These are phyloP conservation scores for Rotaria sp. DNA, from an alignment of 2,888 invertebrate species.

Conservation along the genomic window DNA sequence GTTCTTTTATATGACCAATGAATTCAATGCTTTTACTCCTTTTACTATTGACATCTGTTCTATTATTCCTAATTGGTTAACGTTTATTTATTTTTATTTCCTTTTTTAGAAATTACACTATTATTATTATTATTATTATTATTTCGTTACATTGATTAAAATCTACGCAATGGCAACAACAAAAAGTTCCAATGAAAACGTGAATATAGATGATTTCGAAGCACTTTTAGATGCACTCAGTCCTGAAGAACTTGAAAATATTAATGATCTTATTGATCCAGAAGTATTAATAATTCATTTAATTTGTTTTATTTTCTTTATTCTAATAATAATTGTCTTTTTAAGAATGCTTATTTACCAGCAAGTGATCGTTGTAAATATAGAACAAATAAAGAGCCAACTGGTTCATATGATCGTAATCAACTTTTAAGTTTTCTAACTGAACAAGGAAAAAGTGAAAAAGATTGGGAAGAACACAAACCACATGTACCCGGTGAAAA, in stretches of 20 bases:
- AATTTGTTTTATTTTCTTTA: neutral
- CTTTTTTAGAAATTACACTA: neutral
- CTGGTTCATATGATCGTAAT: slow-evolving; percentile 88
- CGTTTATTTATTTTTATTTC: neutral
- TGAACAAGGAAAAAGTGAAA: slow-evolving; percentile 92
- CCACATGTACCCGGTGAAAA: slow-evolving; percentile 19
- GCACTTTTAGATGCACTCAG: slow-evolving; percentile 83
- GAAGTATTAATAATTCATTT: slow-evolving; percentile 65
- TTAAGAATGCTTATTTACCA: slow-evolving; percentile 86
- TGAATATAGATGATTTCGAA: slow-evolving; percentile 69
- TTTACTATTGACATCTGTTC: neutral
- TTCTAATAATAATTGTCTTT: neutral
- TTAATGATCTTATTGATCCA: slow-evolving; percentile 97
- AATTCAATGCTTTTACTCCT: neutral
- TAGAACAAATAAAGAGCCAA: slow-evolving; percentile 86
- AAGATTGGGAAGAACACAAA: slow-evolving; percentile 64
- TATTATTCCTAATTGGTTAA: neutral
- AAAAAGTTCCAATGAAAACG: neutral
- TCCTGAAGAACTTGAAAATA: slow-evolving; percentile 86
- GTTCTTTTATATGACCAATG: neutral
- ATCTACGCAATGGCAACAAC: neutral
- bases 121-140: neutral
- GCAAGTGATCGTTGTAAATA: slow-evolving; percentile 89
- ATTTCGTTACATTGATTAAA: neutral
- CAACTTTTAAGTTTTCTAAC: slow-evolving; percentile 60